Conservation (phyloP, 1,140 invertebrate genomes). For the Platorchestia sp. region DNA sequence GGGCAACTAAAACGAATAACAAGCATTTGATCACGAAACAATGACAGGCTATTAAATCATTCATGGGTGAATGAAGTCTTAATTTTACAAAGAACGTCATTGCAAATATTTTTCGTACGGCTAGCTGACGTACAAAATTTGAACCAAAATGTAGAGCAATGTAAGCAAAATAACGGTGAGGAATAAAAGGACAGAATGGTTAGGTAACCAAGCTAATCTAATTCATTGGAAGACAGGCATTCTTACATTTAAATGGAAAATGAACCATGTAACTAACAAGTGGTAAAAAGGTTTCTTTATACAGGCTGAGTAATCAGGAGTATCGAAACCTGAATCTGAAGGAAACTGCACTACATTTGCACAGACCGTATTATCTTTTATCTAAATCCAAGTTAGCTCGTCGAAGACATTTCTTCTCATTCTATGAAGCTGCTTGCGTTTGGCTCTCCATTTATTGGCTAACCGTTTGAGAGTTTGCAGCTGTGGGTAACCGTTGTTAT, state of each 20-base stretch:
- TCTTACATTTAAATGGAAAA: not conserved
- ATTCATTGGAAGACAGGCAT: not conserved
- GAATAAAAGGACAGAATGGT: not conserved
- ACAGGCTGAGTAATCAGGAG: not conserved
- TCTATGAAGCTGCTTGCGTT: not conserved
- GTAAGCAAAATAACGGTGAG: not conserved
- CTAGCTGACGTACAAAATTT: not conserved
- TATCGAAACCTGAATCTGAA: not conserved
- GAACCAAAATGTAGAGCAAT: no score
- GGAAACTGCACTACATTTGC: not conserved
- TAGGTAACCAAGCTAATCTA: not conserved
- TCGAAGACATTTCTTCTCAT: slow-evolving; percentile 24
- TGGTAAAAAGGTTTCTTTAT: not conserved
- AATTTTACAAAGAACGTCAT: not conserved
- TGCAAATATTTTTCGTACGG: not conserved
- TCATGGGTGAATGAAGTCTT: not conserved
- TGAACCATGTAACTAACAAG: not conserved
- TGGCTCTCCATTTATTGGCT: slow-evolving; percentile 44
- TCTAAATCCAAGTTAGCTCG: slow-evolving; percentile 33
- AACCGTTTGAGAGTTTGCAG: slow-evolving; percentile 33
- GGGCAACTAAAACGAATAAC: not conserved
- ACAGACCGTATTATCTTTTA: not conserved
- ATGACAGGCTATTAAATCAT: not conserved
- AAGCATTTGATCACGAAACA: not conserved
- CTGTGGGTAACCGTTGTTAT: slow-evolving; percentile 10